Evolutionary conservation across 1,140 invertebrate genomes (phyloP).

Genomic region (Sitodiplosis mosellana): DNA sequence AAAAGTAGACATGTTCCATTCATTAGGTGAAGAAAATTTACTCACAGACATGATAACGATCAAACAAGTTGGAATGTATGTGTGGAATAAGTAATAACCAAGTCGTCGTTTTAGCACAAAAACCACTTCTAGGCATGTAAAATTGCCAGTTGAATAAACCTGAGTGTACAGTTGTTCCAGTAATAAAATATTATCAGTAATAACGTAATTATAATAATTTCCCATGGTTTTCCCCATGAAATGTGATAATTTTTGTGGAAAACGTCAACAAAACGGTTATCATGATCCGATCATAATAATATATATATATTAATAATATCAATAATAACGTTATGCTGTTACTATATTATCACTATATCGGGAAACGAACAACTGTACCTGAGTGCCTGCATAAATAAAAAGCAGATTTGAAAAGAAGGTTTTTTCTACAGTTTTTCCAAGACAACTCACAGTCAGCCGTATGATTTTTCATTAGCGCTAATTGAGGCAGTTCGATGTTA

Average conservation of each 20-base stretch:
- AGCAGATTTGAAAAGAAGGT: conserved; percentile 51
- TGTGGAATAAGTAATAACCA: conserved; percentile 81
- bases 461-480: conserved; percentile 72
- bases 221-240: too few relatives aligned
- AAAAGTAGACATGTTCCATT: too few relatives aligned
- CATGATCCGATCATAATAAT: too few relatives aligned
- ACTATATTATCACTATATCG: too few relatives aligned
- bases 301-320: too few relatives aligned
- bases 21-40: too few relatives aligned
- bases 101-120: conserved; percentile 65
- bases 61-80: conserved; percentile 73
- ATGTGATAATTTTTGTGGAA: too few relatives aligned
- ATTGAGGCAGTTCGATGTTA: conserved; percentile 69
- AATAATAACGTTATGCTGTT: too few relatives aligned
- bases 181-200: too few relatives aligned
- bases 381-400: not conserved
- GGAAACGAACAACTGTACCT: conserved; percentile 25
- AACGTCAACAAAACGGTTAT: too few relatives aligned
- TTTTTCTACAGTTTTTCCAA: conserved; percentile 23
- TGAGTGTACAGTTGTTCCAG: too few relatives aligned
- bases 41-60: conserved; percentile 68
- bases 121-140: conserved; percentile 70
- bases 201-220: too few relatives aligned
- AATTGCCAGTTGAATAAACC: conserved; percentile 47
- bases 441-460: conserved; percentile 53